A percentile compares a stretch with the other conserved stretches of the same genome.
Evolutionary conservation across 2,113 vertebrate species (phyloP).

Genomic region (Heterocephalus glaber): DNA sequence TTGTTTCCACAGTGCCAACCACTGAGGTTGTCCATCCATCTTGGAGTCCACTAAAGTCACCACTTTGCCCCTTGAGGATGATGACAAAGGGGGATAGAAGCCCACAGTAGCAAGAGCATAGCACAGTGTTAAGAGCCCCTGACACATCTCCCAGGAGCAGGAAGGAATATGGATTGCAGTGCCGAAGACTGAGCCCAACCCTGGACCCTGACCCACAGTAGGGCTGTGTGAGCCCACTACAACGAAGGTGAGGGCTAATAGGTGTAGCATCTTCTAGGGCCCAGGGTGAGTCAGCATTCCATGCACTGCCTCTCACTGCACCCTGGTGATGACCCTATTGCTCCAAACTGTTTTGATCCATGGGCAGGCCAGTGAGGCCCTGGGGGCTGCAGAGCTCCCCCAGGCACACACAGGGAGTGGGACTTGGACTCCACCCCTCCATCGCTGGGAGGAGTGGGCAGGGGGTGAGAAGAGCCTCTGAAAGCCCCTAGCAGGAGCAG

Average conservation of each 20-base stretch:
- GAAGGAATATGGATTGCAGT: not conserved
- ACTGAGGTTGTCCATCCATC: not conserved
- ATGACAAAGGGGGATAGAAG: not conserved
- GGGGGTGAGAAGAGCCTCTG: too few relatives aligned
- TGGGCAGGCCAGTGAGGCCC: not conserved
- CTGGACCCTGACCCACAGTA: not conserved
- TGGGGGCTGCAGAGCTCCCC: not conserved
- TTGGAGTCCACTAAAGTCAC: not conserved
- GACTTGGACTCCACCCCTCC: not conserved
- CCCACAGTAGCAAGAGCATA: not conserved
- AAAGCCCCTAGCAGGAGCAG: not conserved
- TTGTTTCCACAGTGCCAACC: not conserved
- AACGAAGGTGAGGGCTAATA: too few relatives aligned
- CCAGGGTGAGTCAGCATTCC: not conserved
- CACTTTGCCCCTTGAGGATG: not conserved
- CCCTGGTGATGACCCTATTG: too few relatives aligned
- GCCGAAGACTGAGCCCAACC: not conserved
- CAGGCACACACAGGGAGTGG: not conserved
- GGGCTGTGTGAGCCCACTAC: not conserved
- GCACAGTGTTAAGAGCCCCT: not conserved
- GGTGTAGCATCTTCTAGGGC: not conserved
- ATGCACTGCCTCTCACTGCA: too few relatives aligned
- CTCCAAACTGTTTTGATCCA: not conserved
- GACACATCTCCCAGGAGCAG: not conserved
- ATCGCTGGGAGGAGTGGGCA: too few relatives aligned